Conservation (phyloP, 2,113 vertebrate species). For the Chunga burmeisteri region DNA sequence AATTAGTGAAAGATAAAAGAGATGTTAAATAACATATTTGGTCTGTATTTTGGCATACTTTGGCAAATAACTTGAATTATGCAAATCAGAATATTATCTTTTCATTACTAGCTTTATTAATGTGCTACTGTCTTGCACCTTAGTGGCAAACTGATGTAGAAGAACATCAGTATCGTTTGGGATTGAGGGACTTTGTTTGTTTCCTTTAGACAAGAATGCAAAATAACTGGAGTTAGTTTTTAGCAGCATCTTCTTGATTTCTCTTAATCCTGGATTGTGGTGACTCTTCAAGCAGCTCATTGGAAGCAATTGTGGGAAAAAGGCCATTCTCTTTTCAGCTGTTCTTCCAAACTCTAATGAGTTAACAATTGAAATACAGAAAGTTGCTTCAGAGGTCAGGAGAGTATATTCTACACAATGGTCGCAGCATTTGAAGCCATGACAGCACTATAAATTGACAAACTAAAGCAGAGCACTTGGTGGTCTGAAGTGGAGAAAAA, state of each 20-base stretch:
- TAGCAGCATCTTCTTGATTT: conserved; percentile 47
- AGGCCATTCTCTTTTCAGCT: conserved; percentile 73
- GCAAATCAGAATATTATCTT: not conserved
- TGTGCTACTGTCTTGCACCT: not conserved
- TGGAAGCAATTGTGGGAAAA: conserved; percentile 84
- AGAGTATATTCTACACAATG: conserved; percentile 83
- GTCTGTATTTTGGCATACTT: not conserved
- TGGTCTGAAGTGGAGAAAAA: conserved; percentile 74
- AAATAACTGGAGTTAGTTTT: conserved; percentile 22
- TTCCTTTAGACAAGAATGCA: conserved; percentile 16
- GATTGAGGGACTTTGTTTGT: not conserved
- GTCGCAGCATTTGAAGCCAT: conserved; percentile 84
- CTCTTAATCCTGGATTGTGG: conserved; percentile 39
- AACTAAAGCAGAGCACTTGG: conserved; percentile 75
- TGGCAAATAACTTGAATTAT: not conserved
- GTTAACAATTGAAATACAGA: conserved; percentile 85
- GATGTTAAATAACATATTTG: not conserved
- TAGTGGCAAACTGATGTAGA: not conserved
- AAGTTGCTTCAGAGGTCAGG: conserved; percentile 79
- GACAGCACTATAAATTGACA: conserved; percentile 89
- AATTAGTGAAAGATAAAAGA: not conserved
- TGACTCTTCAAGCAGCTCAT: conserved; percentile 44
- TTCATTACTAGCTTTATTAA: not conserved
- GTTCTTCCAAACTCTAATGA: conserved; percentile 75
- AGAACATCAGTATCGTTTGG: not conserved